A percentile compares a stretch with the other conserved stretches of the same genome.
Conservation (phyloP, 1,140 invertebrate species). For the Lordiphosa mommai region DNA sequence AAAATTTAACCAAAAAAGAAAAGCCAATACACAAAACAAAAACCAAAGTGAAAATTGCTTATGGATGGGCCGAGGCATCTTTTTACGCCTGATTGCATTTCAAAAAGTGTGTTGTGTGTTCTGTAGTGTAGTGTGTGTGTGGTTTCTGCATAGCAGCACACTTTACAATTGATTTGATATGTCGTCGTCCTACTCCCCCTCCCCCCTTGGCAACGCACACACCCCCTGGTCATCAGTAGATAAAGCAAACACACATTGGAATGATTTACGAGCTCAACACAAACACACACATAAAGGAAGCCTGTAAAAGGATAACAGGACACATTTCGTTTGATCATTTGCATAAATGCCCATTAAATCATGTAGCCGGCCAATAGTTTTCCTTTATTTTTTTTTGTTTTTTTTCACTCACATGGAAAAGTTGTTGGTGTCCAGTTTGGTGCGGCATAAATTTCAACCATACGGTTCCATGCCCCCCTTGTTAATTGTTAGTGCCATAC, state of each 20-base stretch:
- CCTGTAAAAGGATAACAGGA: conserved; percentile 50
- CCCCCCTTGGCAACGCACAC: conserved; percentile 22
- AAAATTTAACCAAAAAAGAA: conserved; percentile 19
- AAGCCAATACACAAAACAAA: conserved; percentile 43
- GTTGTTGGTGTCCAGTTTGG: conserved; percentile 59
- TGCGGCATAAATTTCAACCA: conserved; percentile 22
- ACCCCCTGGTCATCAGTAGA: conserved; percentile 6
- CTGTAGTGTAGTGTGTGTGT: conserved; percentile 4
- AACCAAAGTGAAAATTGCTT: conserved; percentile 70
- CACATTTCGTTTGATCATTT: conserved; percentile 49
- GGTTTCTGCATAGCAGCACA: conserved; percentile 6
- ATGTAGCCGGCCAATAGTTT: conserved; percentile 45
- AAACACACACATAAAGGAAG: conserved; percentile 18
- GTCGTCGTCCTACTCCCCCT: conserved; percentile 19
- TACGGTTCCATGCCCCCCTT: conserved; percentile 15
- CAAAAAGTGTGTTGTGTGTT: conserved; percentile 35
- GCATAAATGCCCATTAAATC: conserved; percentile 75
- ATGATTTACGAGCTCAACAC: conserved; percentile 56
- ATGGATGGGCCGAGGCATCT: conserved; percentile 51
- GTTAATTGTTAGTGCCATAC: conserved; percentile 16
- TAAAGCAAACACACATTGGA: conserved; percentile 35
- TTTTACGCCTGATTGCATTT: conserved; percentile 73
- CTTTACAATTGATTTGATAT: conserved; percentile 30
- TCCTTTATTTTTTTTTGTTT: conserved; percentile 9
- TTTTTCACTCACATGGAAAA: conserved; percentile 20